Evolutionary conservation across 2,797 vertebrate genomes (phyloP), one percentile per base, ranked within the genome.

Genomic region (Hydrolagus colliei): DNA sequence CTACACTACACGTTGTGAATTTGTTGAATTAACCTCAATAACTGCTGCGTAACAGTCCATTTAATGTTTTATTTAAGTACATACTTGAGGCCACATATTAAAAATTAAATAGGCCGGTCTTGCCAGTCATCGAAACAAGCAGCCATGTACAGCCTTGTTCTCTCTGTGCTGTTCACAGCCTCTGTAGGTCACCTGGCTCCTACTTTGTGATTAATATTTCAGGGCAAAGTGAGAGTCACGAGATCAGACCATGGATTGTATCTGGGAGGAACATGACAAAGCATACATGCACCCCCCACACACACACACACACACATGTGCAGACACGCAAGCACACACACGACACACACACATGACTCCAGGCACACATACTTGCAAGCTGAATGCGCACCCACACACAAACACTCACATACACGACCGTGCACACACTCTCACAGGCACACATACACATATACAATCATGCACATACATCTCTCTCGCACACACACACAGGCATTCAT

Each of bases 21-120:
- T 65, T 20, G 63, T 68, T 82, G 79, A 41, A 41, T 16, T 68
- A 68, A 82, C 79, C 63, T 67, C 20, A 4, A 41, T 67, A 22
- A 63, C 27, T 35, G 65, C 32, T 35, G 16, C 41, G 79, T 68
- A 82, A 82, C 11, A 41, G 78, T 67, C 7, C 11, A 82, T 82
- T 18, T 18, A 82, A 82, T 68, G 20, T 68, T 82, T 68, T 41
- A 41, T 68, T 82, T 68, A 82, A 68, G 16, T 18, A 68, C 41
- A 6, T 41, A 41, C 79, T 35, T 32, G 27, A 18, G 32, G 79
- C 65, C 41, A 32, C 27, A 35, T 82, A 68, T 82, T 82, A 82
- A 82, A 82, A 68, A 82, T 82, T 71, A 82, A 82, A 82, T 68
- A 35, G 35, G 7, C 79, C 67, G 79, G 27, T 35, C 27, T 18